A percentile compares a stretch with the other conserved stretches of the same genome.
These are phyloP conservation scores for Pagetopsis macropterus DNA, from an alignment of 2,797 vertebrate genomes.

Conservation along the genomic window DNA sequence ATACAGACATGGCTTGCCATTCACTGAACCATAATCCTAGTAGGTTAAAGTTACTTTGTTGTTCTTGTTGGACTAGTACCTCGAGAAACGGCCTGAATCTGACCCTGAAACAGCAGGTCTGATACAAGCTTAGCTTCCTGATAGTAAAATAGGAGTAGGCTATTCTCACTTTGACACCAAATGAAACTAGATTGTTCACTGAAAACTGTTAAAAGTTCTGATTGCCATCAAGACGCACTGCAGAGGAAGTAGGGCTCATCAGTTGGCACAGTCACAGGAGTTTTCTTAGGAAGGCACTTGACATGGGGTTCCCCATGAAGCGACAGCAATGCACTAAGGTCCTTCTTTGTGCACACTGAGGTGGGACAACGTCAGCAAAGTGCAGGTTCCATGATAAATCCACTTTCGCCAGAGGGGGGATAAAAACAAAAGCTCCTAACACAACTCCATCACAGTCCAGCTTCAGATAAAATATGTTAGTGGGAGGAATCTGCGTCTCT, in stretches of 20 bases:
- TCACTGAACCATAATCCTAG: conserved; percentile 74
- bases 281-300: conserved; percentile 93
- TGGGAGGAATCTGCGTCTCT: conserved; percentile 34
- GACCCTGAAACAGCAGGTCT: conserved; percentile 78
- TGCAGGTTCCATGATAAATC: conserved; percentile 68
- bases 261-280: conserved; percentile 94
- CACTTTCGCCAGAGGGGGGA: conserved; percentile 54
- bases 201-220: conserved; percentile 81
- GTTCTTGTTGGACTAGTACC: conserved; percentile 74
- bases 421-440: conserved; percentile 20
- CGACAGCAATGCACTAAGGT: conserved; percentile 80
- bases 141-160: conserved; percentile 80
- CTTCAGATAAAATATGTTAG: conserved; percentile 52
- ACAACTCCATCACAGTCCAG: conserved; percentile 53
- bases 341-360: conserved; percentile 80
- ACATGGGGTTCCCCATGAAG: conserved; percentile 85
- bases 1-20: conserved; percentile 79
- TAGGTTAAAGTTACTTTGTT: conserved; percentile 48
- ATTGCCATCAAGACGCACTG: conserved; percentile 88
- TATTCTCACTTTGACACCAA: conserved; percentile 71
- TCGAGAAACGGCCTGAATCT: conserved; percentile 74
- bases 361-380: conserved; percentile 70
- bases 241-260: conserved; percentile 87
- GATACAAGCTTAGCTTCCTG: conserved; percentile 75
- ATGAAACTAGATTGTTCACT: conserved; percentile 43